Evolutionary conservation across 2,113 vertebrate species (phyloP), one percentile per base, ranked within the genome.

Genomic region (Cebidichthys violaceus): DNA sequence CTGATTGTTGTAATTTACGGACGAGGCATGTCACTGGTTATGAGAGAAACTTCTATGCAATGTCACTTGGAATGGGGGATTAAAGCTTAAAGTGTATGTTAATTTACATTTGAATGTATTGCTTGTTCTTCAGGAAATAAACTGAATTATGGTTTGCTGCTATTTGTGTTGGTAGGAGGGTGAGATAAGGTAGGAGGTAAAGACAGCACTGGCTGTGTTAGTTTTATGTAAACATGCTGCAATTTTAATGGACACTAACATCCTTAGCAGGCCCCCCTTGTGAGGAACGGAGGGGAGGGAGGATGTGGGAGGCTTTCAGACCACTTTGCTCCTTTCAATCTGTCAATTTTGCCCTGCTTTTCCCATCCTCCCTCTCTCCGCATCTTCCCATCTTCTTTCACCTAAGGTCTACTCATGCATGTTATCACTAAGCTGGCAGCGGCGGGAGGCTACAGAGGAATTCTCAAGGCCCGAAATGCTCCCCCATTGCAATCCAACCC

Each of bases 351-450:
- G 75, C 70, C 70, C 72, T 54, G 77, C 74, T 87, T 88, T 79
- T 50, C 85, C 86, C 77, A 74, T 64, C 86, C 79, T 83, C 59
- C 74, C 82, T 79, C 86, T 79, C 43, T 68, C 66, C 86, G 82
- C 88, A 85, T 84, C 88, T 65, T 76, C 72, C 90, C 85, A 88
- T 90, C 90, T 86, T 79, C 80, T 87, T 86, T 90, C 86, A 89
- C 82, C 90, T 78, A 74, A 89, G 85, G 81, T 88, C 85, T 86
- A 83, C 86, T 92, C 87, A 90, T 84, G 84, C 87, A 90, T 92
- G 89, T 93, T 92, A 92, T 92, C 91, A 83, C 90, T 89, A 69
- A 90, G 81, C 84, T 92, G 90, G 90, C 87, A 91, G 90, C 82
- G 79, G 87, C 72, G 79, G 91, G 84, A 85, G 87, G 83, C 77